phyloP scores from a whole-genome alignment of 2,797 vertebrate genomes.

The Podargus strigoides region DNA sequence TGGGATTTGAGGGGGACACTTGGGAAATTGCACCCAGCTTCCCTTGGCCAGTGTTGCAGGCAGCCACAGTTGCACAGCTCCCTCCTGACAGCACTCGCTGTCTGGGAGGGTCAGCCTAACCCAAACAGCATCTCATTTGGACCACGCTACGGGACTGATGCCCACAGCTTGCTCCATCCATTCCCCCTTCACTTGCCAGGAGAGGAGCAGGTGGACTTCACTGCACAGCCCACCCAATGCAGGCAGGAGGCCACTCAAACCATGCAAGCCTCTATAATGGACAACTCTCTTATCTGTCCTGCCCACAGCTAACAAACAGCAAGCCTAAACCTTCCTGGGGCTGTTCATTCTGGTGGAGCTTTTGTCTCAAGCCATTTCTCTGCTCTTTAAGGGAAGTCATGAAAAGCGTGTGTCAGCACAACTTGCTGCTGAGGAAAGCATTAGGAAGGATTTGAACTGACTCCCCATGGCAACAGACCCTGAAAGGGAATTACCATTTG shows the following conservation, averaged over 20 bases:
- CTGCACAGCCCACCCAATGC: not conserved
- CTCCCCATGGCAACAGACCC: conserved; percentile 62
- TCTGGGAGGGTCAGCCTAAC: not conserved
- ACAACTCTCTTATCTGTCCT: not conserved
- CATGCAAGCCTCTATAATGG: too few species aligned
- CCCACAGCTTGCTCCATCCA: not conserved
- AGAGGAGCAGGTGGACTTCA: not conserved
- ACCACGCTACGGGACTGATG: not conserved
- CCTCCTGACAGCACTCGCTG: fast-evolving
- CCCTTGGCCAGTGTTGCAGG: too few species aligned
- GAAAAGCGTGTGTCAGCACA: conserved; percentile 59
- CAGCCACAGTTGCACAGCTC: fast-evolving
- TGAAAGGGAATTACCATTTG: conserved; percentile 63
- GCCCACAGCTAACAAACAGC: not conserved
- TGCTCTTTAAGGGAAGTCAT: not conserved
- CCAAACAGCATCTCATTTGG: not conserved
- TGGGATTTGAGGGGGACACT: not conserved
- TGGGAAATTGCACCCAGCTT: not conserved
- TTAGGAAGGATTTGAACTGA: conserved; percentile 52
- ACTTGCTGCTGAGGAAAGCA: conserved; percentile 9
- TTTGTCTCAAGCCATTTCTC: conserved; percentile 7
- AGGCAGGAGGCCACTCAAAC: not conserved
- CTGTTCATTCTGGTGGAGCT: not conserved
- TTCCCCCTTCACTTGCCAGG: not conserved
- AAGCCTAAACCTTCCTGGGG: not conserved